phyloP scores from a whole-genome alignment of 1,140 invertebrate genomes.

The Atopsyche davidsoni region DNA sequence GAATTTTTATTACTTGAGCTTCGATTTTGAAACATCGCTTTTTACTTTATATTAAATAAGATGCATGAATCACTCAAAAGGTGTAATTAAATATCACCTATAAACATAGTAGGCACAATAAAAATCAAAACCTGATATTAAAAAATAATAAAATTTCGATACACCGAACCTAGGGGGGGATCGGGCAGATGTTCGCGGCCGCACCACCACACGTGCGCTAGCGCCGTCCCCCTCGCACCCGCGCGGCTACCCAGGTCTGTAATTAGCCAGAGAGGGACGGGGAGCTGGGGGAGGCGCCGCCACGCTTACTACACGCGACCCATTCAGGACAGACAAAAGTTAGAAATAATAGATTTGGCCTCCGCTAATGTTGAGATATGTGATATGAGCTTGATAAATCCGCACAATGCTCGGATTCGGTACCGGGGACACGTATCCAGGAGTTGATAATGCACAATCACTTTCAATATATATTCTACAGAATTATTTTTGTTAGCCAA shows the following conservation, averaged over 20 bases:
- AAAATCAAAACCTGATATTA: conserved; percentile 14
- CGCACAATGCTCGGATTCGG: neutral
- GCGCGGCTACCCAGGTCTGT: too few species aligned
- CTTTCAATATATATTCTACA: neutral
- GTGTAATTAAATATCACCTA: too few species aligned
- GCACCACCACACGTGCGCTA: conserved; percentile 21
- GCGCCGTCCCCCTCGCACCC: conserved; percentile 8
- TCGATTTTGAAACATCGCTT: too few species aligned
- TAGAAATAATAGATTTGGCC: conserved; percentile 18
- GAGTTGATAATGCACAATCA: too few species aligned
- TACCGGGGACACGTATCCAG: too few species aligned
- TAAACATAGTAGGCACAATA: neutral
- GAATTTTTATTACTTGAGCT: too few species aligned
- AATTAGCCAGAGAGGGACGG: conserved; percentile 17
- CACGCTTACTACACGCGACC: conserved; percentile 29
- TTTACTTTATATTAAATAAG: too few species aligned
- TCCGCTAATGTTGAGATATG: conserved; percentile 27
- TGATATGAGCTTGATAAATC: conserved; percentile 10
- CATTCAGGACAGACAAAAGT: conserved; percentile 24
- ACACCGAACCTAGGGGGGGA: conserved; percentile 15
- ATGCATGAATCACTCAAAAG: too few species aligned
- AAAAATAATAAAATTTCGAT: conserved; percentile 29
- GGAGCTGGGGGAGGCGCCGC: conserved; percentile 18
- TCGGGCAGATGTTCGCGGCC: conserved; percentile 24
- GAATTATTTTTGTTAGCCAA: neutral